Evolutionary conservation across 2,888 invertebrate species (phyloP), one percentile per base, ranked within the genome.

Genomic region (Celastrina argiolus): DNA sequence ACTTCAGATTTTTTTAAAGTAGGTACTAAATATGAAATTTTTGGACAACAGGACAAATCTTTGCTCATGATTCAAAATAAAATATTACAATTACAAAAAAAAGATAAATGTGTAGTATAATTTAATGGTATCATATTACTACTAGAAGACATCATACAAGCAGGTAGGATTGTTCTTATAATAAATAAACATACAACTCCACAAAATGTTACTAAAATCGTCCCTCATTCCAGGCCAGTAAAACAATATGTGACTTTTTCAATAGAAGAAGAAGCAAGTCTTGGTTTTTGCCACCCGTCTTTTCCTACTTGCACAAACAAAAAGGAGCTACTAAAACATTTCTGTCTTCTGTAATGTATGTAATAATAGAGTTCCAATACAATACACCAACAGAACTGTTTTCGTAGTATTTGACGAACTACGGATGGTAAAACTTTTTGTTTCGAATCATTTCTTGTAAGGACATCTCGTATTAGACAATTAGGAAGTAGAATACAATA

Each of bases 391-490:
- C 61, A 12, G 22, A 61, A 61, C 61, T 61, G 12, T 39, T 39
- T 61, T 61, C 36, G 36, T 61, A 61, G 61, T 39, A 61, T 61
- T 36, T 61, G 34, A 39, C 61, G 31, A 59, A 6, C 14, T 22
- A 34, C 59, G 34, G 36, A 61, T 39, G 36, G 61, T 59, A 61
- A 61, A 61, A 39, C 61, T 34, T 36, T 61, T 61, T 61, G 34
- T 61, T 61, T 18, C 14, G 4, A 12, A 34, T 39, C 39, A 61
- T 36, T 61, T 61, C 61, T 61, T 22, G 61, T 39, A 61, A 61
- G 61, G 61, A 61, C 39, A 61, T 39, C 59, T 59, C 31, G 59
- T 22, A 22, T 51, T 22, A 12, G 34, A 59, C 59, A 59, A 59
- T 61, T 39, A 51, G 51, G 61, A 61, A 18, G 61, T 36, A 18